phyloP scores from a whole-genome alignment of 1,140 invertebrate genomes.

The Macrostomum lignano region DNA sequence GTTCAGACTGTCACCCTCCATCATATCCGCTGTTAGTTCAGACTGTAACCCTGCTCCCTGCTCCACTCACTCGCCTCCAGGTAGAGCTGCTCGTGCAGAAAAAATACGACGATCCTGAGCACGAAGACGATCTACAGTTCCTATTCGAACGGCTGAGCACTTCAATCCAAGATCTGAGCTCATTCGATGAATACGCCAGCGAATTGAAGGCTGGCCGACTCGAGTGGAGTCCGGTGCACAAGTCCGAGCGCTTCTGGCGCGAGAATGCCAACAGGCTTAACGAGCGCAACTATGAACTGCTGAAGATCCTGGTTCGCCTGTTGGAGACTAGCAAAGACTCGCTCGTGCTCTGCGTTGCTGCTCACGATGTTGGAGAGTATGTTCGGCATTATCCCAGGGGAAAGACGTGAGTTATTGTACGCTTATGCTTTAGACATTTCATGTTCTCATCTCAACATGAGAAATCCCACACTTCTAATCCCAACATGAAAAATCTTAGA shows the following conservation, averaged over 20 bases:
- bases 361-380: slow-evolving; percentile 94
- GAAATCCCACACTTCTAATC: no score
- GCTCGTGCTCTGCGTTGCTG: slow-evolving; percentile 70
- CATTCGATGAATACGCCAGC: slow-evolving; percentile 90
- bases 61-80: no score
- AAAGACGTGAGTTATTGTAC: slow-evolving; percentile 52
- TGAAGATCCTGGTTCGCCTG: slow-evolving; percentile 67
- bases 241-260: slow-evolving; percentile 93
- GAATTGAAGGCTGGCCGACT: slow-evolving; percentile 76
- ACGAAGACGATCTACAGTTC: no score
- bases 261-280: slow-evolving; percentile 82
- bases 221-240: slow-evolving; percentile 98
- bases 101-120: no score
- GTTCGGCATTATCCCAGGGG: slow-evolving; percentile 94
- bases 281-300: slow-evolving; percentile 84
- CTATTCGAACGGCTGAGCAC: no score
- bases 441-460: no score
- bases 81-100: slow-evolving; percentile 72
- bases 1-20: no score
- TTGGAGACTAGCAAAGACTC: slow-evolving; percentile 65
- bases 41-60: no score
- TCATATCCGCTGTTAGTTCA: no score
- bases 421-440: no score
- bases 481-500: no score
- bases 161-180: slow-evolving; percentile 28